Percentiles rank a stretch among this genome's conserved stretches.
phyloP scores from a whole-genome alignment of 2,888 invertebrate species.

The Apamea crenata region DNA sequence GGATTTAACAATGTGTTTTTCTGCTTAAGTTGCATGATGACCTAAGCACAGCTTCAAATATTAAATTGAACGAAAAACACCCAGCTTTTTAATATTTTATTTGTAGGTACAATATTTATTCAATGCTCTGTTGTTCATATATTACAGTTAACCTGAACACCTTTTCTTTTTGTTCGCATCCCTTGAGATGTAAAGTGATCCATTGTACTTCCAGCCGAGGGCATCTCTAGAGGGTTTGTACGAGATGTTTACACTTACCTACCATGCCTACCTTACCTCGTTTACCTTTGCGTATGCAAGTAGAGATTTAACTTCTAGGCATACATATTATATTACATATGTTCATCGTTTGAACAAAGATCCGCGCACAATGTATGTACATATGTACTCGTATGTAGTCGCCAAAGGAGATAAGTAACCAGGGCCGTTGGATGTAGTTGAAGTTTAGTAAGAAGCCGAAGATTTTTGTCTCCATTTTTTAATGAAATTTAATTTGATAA shows the following conservation, averaged over 20 bases:
- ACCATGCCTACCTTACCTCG: too few species aligned
- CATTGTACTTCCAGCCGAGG: conserved; percentile 30
- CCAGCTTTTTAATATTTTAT: not conserved
- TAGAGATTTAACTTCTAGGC: not conserved
- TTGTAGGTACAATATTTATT: not conserved
- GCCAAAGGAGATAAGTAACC: too few species aligned
- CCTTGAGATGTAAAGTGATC: conserved; percentile 28
- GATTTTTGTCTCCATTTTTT: too few species aligned
- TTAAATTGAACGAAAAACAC: not conserved
- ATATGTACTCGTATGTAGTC: too few species aligned
- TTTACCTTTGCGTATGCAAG: not conserved
- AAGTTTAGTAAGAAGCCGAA: too few species aligned
- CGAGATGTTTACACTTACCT: conserved; percentile 27
- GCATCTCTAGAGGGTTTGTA: conserved; percentile 14
- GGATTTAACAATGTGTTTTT: not conserved
- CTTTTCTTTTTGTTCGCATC: conserved; percentile 15
- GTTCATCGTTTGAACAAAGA: not conserved
- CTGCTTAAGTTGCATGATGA: not conserved
- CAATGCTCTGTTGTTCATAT: not conserved
- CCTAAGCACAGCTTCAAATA: not conserved
- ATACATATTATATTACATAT: not conserved
- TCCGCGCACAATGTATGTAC: not conserved
- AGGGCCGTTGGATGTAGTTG: too few species aligned
- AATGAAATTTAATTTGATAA: too few species aligned
- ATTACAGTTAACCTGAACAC: not conserved